Evolutionary conservation across 2,113 vertebrate genomes (phyloP).

Genomic region (Felis chaus): DNA sequence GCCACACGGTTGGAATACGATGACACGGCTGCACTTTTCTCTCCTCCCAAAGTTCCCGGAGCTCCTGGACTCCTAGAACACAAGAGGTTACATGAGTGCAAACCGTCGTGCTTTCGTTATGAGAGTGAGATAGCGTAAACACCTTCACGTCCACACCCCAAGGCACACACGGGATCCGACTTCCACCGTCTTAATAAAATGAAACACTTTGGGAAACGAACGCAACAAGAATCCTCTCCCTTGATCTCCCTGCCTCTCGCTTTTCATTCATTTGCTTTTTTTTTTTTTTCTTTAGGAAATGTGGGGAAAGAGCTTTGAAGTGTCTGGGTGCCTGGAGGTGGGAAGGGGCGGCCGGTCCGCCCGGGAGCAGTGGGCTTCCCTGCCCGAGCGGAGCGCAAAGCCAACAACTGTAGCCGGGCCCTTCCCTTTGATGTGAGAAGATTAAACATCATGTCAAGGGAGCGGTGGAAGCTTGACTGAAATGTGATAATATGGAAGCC

Average conservation of each 20-base stretch:
- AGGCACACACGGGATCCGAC: not conserved
- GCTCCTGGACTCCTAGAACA: not conserved
- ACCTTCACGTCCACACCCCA: not conserved
- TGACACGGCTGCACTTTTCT: accelerated
- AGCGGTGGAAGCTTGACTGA: conserved; percentile 39
- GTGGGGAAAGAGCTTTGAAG: conserved; percentile 59
- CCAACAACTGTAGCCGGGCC: conserved; percentile 1
- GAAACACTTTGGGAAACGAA: conserved; percentile 23
- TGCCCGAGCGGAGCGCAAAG: not conserved
- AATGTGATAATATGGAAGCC: conserved; percentile 66
- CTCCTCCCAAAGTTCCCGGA: not conserved
- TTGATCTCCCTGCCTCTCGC: not conserved
- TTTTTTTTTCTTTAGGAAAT: not conserved
- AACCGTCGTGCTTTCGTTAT: not conserved
- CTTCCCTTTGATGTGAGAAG: conserved; percentile 71
- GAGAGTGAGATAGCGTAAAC: not conserved
- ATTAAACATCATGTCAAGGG: conserved; percentile 64
- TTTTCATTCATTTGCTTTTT: not conserved
- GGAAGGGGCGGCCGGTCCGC: not conserved
- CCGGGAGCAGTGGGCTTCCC: not conserved
- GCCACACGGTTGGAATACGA: not conserved
- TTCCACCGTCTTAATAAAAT: not conserved
- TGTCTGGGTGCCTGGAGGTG: conserved; percentile 26
- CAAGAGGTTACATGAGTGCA: not conserved
- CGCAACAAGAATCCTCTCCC: not conserved